Conservation (phyloP, 2,113 vertebrate species). For the Sinocyclocheilus grahami region DNA sequence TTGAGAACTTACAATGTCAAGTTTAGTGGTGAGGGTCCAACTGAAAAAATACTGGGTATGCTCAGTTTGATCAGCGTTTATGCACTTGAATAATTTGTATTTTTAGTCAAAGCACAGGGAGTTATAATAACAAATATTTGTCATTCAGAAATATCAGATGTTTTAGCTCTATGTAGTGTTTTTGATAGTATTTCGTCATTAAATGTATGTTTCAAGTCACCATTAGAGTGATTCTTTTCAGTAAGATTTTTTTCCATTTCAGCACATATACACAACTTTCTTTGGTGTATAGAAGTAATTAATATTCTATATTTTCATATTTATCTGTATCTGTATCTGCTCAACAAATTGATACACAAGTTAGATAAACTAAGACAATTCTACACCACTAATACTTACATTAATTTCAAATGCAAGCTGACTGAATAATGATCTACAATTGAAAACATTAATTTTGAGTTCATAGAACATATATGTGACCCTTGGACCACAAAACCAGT, state of each 20-base stretch:
- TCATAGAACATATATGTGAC: too few species aligned
- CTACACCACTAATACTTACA: too few species aligned
- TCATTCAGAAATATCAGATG: not conserved
- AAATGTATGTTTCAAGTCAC: not conserved
- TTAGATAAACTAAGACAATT: not conserved
- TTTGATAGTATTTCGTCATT: not conserved
- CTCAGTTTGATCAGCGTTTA: not conserved
- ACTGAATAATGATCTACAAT: not conserved
- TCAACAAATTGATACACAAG: not conserved
- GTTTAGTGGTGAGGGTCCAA: not conserved
- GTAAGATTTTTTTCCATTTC: not conserved
- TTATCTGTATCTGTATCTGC: not conserved
- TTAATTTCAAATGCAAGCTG: not conserved
- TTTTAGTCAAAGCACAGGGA: not conserved
- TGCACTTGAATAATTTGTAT: not conserved
- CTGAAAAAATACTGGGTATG: not conserved
- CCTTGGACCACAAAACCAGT: too few species aligned
- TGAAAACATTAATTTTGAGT: not conserved
- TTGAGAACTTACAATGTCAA: not conserved
- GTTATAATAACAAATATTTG: not conserved
- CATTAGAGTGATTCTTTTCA: not conserved
- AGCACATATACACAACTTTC: not conserved
- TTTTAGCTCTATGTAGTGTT: not conserved
- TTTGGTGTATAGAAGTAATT: not conserved
- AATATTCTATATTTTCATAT: too few species aligned